These are phyloP conservation scores for Leguminivora glycinivorella DNA, from an alignment of 1,140 invertebrate genomes.

Conservation along the genomic window DNA sequence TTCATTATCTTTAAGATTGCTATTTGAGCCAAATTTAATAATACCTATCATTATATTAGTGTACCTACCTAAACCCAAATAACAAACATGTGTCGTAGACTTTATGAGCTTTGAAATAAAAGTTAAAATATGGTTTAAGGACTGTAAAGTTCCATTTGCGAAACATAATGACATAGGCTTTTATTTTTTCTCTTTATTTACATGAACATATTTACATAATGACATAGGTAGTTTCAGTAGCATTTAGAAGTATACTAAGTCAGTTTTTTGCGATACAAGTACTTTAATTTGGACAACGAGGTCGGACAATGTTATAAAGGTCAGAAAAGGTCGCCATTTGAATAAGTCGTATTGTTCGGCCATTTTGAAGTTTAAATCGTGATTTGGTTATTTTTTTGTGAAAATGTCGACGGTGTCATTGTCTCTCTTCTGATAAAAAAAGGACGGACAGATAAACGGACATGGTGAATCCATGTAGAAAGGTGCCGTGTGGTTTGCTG, in stretches of 20 bases:
- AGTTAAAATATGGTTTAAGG: no score
- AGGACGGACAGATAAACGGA: no score
- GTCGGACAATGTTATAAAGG: conserved; percentile 5
- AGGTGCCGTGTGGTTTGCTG: no score
- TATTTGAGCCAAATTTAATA: conserved; percentile 20
- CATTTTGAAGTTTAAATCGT: no score
- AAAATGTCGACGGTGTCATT: no score
- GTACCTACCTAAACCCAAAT: no score
- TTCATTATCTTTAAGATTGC: conserved; percentile 16
- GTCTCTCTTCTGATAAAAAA: no score
- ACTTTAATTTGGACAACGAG: conserved; percentile 5
- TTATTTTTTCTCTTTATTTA: no score
- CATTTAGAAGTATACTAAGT: conserved; percentile 6
- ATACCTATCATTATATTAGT: background rate
- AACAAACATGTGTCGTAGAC: background rate
- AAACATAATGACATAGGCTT: conserved; percentile 10
- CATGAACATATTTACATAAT: no score
- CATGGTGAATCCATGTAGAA: no score
- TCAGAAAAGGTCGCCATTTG: conserved; percentile 2
- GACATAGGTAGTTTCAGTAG: conserved; percentile 3
- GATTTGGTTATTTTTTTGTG: no score
- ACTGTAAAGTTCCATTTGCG: background rate
- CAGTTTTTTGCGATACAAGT: conserved; percentile 20
- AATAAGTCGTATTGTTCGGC: background rate
- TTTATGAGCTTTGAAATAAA: no score